These are phyloP conservation scores for Plebejus argus DNA, from an alignment of 2,888 invertebrate species.

Conservation along the genomic window DNA sequence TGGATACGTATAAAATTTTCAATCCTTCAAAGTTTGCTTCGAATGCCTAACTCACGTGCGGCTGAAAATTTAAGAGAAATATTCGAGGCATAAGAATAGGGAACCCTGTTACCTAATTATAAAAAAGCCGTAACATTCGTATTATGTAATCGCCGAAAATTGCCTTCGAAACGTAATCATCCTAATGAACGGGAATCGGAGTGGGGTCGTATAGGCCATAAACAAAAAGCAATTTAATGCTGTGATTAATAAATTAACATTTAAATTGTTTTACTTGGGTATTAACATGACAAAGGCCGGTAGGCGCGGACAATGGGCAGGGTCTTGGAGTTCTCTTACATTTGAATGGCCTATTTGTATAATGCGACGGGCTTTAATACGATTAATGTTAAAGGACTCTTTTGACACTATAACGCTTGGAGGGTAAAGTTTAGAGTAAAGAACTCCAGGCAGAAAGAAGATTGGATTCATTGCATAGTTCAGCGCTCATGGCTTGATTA, in stretches of 20 bases:
- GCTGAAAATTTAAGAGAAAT: too few relatives aligned
- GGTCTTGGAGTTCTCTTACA: constrained; percentile 40
- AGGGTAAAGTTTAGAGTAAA: not conserved
- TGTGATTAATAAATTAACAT: constrained; percentile 70
- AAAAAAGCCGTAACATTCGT: not conserved
- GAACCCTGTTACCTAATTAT: too few relatives aligned
- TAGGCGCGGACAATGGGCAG: constrained; percentile 45
- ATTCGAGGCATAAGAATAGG: too few relatives aligned
- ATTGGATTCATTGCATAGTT: too few relatives aligned
- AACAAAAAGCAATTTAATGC: constrained; percentile 52
- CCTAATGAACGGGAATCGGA: not conserved
- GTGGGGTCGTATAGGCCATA: constrained; percentile 44
- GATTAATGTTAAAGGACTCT: constrained; percentile 12
- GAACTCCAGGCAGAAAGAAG: not conserved
- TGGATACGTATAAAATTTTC: too few relatives aligned
- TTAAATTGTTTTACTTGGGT: constrained; percentile 68
- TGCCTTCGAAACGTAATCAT: not conserved
- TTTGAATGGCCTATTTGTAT: constrained; percentile 31
- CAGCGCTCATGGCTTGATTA: too few relatives aligned
- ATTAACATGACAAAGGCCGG: constrained; percentile 70
- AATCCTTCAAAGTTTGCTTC: too few relatives aligned
- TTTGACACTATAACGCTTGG: not conserved
- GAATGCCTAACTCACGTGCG: too few relatives aligned
- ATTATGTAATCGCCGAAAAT: not conserved
- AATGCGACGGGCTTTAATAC: constrained; percentile 17